phyloP scores from a whole-genome alignment of 2,888 invertebrate species.

The Polietes domitor region DNA sequence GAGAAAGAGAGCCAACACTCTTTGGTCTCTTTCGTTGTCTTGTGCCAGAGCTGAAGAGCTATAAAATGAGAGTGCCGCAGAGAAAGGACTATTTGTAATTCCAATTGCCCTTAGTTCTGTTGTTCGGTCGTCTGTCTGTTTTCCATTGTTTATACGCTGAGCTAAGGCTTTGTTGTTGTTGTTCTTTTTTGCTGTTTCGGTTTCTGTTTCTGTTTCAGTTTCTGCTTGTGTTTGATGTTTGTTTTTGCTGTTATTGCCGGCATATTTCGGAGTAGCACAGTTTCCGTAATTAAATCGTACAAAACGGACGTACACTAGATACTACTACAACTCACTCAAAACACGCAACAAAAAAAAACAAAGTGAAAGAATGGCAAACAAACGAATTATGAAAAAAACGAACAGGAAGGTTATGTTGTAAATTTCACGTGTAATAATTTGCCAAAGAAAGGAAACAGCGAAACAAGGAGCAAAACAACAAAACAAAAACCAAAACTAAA shows the following conservation, averaged over 20 bases:
- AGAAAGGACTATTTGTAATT: background rate
- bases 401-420: constrained; percentile 49
- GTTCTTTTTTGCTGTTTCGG: constrained; percentile 56
- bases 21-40: background rate
- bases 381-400: background rate
- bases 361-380: constrained; percentile 28
- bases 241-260: constrained; percentile 65
- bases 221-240: constrained; percentile 52
- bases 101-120: constrained; percentile 44
- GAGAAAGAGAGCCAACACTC: background rate
- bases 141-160: constrained; percentile 68
- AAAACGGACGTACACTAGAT: constrained; percentile 65
- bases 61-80: background rate
- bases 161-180: too few species aligned
- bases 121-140: constrained; percentile 59
- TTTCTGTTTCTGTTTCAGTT: constrained; percentile 56
- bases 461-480: constrained; percentile 36
- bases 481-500: background rate
- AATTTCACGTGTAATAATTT: constrained; percentile 64
- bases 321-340: constrained; percentile 7
- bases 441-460: constrained; percentile 18
- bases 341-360: background rate
- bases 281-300: constrained; percentile 68
- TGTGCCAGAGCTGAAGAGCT: background rate
- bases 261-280: constrained; percentile 67